phyloP scores from a whole-genome alignment of 2,797 vertebrate genomes.

The Macroramphosus scolopax region DNA sequence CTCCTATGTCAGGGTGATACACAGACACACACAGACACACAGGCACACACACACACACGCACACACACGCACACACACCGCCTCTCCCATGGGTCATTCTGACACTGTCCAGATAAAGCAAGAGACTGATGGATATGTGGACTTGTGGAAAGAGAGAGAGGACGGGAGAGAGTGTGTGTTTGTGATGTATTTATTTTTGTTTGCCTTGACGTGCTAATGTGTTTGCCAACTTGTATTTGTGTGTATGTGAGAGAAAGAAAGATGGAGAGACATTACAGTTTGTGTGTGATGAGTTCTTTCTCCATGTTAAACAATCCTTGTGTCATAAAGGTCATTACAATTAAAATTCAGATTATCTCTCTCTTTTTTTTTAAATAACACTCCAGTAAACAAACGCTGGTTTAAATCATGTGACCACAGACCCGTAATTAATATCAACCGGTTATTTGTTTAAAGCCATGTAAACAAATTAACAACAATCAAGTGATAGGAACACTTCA shows the following conservation, averaged over 20 bases:
- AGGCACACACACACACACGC: slow-evolving; percentile 27
- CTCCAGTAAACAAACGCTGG: not conserved
- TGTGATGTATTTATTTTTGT: slow-evolving; percentile 61
- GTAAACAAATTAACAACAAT: not conserved
- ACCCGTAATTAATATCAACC: not conserved
- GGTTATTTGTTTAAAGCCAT: not conserved
- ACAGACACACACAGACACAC: slow-evolving; percentile 26
- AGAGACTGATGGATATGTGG: slow-evolving; percentile 69
- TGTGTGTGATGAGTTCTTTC: slow-evolving; percentile 18
- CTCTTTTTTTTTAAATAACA: no score
- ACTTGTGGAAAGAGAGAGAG: slow-evolving; percentile 40
- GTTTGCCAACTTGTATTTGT: slow-evolving; percentile 43
- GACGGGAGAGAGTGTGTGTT: slow-evolving; percentile 28
- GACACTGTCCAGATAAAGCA: slow-evolving; percentile 81
- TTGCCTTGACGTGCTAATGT: slow-evolving; percentile 59
- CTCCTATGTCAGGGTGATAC: slow-evolving; percentile 58
- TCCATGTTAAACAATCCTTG: no score
- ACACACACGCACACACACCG: slow-evolving; percentile 37
- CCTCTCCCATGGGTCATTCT: slow-evolving; percentile 72
- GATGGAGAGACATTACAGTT: slow-evolving; percentile 6
- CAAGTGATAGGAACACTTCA: no score
- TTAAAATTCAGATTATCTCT: no score
- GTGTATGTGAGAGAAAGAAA: slow-evolving; percentile 1
- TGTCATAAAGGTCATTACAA: no score
- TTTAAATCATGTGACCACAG: not conserved